These are phyloP conservation scores for Thumatha senex DNA, from an alignment of 2,888 invertebrate genomes.

Conservation along the genomic window DNA sequence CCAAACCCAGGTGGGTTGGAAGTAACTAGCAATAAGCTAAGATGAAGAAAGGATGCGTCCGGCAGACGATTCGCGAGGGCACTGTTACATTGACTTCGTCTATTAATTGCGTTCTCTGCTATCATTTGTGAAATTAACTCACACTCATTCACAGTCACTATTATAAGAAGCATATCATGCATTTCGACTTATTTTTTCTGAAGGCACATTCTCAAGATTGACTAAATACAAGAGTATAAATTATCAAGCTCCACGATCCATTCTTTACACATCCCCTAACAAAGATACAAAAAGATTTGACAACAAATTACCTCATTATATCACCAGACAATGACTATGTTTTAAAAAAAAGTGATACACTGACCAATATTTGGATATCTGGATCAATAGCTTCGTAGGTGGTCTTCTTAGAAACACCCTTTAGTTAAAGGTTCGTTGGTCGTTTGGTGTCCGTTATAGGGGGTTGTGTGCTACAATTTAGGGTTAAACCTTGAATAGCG, in stretches of 20 bases:
- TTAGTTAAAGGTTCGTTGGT: slow-evolving; percentile 58
- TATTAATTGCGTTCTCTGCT: no score
- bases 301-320: slow-evolving; percentile 70
- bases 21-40: no score
- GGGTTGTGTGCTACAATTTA: slow-evolving; percentile 61
- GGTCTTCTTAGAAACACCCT: slow-evolving; percentile 74
- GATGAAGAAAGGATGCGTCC: no score
- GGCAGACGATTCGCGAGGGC: no score
- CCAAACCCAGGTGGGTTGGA: no score
- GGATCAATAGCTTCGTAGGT: slow-evolving; percentile 72
- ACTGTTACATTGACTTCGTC: no score
- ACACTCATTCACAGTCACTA: no score
- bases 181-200: background rate
- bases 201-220: background rate
- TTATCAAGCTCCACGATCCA: slow-evolving; percentile 23
- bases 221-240: slow-evolving; percentile 17
- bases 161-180: no score
- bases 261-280: slow-evolving; percentile 29
- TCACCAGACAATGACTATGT: slow-evolving; percentile 45
- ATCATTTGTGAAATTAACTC: no score
- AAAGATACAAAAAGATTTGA: slow-evolving; percentile 48
- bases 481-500: slow-evolving; percentile 61
- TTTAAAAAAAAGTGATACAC: slow-evolving; percentile 41
- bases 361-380: slow-evolving; percentile 58
- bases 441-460: slow-evolving; percentile 53